phyloP scores from a whole-genome alignment of 1,140 invertebrate genomes.

The Anastatus disparis region DNA sequence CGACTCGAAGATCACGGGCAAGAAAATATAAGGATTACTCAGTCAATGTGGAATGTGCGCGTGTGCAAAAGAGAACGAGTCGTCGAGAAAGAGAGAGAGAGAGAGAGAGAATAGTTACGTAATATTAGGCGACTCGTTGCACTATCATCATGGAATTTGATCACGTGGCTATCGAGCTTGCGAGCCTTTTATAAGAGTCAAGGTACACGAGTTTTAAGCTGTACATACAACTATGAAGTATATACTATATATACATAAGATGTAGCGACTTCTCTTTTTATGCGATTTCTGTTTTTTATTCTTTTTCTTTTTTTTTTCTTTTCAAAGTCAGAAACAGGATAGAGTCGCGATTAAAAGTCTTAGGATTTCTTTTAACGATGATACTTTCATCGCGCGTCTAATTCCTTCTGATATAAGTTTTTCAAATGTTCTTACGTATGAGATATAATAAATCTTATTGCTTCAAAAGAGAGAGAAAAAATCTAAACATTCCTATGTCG shows the following conservation, averaged over 20 bases:
- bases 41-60: neutral
- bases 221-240: too few species aligned
- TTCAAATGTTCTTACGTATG: neutral
- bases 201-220: slow-evolving; percentile 18
- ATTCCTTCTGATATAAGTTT: neutral
- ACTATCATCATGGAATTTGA: slow-evolving; percentile 32
- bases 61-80: neutral
- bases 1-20: slow-evolving; percentile 5
- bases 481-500: too few species aligned
- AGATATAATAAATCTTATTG: too few species aligned
- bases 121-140: slow-evolving; percentile 21
- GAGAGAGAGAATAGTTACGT: slow-evolving; percentile 1
- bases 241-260: too few species aligned
- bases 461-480: too few species aligned
- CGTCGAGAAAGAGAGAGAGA: neutral
- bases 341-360: neutral
- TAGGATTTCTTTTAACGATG: neutral
- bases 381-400: neutral
- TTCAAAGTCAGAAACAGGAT: neutral
- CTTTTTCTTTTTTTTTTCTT: neutral
- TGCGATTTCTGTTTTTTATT: too few species aligned
- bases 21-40: slow-evolving; percentile 9
- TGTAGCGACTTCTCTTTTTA: too few species aligned
- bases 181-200: slow-evolving; percentile 19
- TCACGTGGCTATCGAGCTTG: slow-evolving; percentile 17